Percentiles rank a stretch among this genome's conserved stretches.
Evolutionary conservation across 2,888 invertebrate species (phyloP).

Genomic region (Trichogramma evanescens): DNA sequence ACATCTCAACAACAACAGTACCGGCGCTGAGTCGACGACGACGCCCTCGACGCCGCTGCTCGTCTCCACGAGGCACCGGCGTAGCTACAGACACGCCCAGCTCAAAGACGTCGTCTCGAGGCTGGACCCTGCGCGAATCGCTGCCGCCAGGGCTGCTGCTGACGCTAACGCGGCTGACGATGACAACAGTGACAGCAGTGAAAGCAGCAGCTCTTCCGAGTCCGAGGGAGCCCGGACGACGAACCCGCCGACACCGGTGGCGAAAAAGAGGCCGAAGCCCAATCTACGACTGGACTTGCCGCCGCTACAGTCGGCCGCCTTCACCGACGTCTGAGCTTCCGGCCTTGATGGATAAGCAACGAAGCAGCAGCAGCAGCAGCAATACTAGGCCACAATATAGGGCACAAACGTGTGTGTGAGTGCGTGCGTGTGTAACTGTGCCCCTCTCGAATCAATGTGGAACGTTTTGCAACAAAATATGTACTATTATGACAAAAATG

Average conservation of each 20-base stretch:
- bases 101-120: slow-evolving; percentile 33
- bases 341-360: too few species aligned
- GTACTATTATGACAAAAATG: too few species aligned
- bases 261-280: not conserved
- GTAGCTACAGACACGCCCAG: slow-evolving; percentile 36
- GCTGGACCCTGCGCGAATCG: slow-evolving; percentile 26
- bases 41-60: not conserved
- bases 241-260: not conserved
- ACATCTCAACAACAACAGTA: not conserved
- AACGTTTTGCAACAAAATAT: too few species aligned
- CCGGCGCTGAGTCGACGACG: not conserved
- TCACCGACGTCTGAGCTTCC: not conserved
- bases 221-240: slow-evolving; percentile 18
- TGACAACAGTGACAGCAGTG: slow-evolving; percentile 7
- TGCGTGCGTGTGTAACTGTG: too few species aligned
- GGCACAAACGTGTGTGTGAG: too few species aligned
- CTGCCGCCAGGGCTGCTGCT: slow-evolving; percentile 18
- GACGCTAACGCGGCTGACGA: slow-evolving; percentile 9
- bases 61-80: slow-evolving; percentile 26
- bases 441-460: too few species aligned
- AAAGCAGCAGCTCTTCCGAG: slow-evolving; percentile 24
- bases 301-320: not conserved
- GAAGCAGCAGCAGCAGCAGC: too few species aligned
- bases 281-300: not conserved
- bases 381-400: too few species aligned